Conservation (phyloP, 2,888 invertebrate genomes). For the Drosophila kambysellisi region DNA sequence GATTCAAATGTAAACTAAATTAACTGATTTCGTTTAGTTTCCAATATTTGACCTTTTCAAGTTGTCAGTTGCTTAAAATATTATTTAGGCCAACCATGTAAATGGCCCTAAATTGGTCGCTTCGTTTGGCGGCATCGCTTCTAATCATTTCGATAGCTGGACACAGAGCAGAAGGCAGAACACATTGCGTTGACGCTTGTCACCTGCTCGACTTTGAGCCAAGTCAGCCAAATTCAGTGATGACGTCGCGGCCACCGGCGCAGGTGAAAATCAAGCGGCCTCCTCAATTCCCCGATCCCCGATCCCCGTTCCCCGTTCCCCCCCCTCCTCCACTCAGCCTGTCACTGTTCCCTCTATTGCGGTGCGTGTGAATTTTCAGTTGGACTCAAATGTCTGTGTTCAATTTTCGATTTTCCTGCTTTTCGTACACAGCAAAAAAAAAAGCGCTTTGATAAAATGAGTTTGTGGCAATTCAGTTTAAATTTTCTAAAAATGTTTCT, state of each 20-base stretch:
- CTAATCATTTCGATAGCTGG: constrained; percentile 1
- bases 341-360: constrained; percentile 11
- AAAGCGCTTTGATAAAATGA: background rate
- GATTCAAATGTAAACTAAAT: background rate
- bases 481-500: background rate
- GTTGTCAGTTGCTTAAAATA: constrained; percentile 35
- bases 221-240: constrained; percentile 50
- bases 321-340: background rate
- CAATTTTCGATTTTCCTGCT: constrained; percentile 59
- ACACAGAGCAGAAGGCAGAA: constrained; percentile 8
- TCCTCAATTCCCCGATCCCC: background rate
- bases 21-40: background rate
- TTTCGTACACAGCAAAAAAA: constrained; percentile 31
- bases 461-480: background rate
- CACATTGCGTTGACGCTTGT: constrained; percentile 52
- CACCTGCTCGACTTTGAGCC: constrained; percentile 55
- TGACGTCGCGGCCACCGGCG: constrained; percentile 71
- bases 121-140: constrained; percentile 34
- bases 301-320: background rate
- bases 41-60: background rate
- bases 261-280: constrained; percentile 63
- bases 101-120: constrained; percentile 61
- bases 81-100: constrained; percentile 54
- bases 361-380: constrained; percentile 75
- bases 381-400: constrained; percentile 51